Evolutionary conservation across 92 coral and sea anemone species (phyloP).

Genomic region (Desmophyllum pertusum): DNA sequence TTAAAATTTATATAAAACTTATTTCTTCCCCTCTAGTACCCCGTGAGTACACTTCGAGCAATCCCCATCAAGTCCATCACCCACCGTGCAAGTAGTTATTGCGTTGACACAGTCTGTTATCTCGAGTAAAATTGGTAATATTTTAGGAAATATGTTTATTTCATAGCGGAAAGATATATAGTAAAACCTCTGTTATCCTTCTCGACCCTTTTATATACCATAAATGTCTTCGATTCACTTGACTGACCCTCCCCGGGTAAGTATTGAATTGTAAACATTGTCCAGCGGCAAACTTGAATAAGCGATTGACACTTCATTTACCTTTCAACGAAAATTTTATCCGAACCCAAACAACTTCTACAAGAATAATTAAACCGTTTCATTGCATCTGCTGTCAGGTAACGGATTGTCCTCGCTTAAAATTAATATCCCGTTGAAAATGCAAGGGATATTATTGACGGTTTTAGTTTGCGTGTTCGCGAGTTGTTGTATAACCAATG

Average conservation of each 20-base stretch:
- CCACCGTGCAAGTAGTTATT: too few species aligned
- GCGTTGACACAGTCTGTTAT: too few species aligned
- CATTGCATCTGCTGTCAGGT: neutral
- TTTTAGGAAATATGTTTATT: too few species aligned
- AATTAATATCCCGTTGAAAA: slow-evolving; percentile 1
- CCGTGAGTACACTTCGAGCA: too few species aligned
- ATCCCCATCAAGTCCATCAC: too few species aligned
- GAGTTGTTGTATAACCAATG: slow-evolving; percentile 41
- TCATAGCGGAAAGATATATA: too few species aligned
- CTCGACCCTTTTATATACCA: too few species aligned
- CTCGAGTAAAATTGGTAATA: too few species aligned
- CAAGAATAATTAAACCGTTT: neutral
- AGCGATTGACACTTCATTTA: neutral
- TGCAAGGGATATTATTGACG: slow-evolving; percentile 27
- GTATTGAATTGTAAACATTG: neutral
- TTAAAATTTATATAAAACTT: too few species aligned
- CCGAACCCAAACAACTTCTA: neutral
- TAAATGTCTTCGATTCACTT: neutral
- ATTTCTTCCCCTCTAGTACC: too few species aligned
- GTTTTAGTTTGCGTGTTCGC: slow-evolving; percentile 15
- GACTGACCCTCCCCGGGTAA: neutral
- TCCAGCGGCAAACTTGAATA: slow-evolving; percentile 3
- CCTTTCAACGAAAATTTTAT: neutral
- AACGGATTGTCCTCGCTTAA: neutral
- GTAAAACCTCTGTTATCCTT: too few species aligned